Percentiles rank a stretch among this genome's conserved stretches.
Evolutionary conservation across 1,140 invertebrate genomes (phyloP).

Genomic region (Galleria mellonella): DNA sequence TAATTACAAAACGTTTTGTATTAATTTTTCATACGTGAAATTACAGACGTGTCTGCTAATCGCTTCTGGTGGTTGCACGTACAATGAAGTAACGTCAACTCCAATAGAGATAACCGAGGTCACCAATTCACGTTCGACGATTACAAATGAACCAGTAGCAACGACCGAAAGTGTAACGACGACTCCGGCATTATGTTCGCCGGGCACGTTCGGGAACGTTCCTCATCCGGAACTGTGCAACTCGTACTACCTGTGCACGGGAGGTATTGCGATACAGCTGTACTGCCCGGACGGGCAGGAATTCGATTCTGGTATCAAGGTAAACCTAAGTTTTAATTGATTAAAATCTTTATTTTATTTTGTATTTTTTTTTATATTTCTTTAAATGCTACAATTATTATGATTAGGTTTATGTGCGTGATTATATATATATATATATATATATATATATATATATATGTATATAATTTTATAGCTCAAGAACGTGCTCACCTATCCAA

Average conservation of each 20-base stretch:
- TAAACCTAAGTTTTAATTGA: too few species aligned
- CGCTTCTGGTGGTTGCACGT: slow-evolving; percentile 16
- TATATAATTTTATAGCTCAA: too few species aligned
- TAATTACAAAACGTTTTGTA: neutral
- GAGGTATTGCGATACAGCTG: slow-evolving; percentile 7
- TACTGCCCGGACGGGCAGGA: slow-evolving; percentile 23
- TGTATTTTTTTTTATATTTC: too few species aligned
- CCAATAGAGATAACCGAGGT: neutral
- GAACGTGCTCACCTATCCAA: too few species aligned
- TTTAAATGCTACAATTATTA: too few species aligned
- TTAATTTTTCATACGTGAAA: neutral
- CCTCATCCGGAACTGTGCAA: slow-evolving; percentile 3
- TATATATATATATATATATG: too few species aligned
- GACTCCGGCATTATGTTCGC: slow-evolving; percentile 9
- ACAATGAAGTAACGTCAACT: neutral
- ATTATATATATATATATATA: too few species aligned
- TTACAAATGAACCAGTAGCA: neutral
- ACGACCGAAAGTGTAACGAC: neutral
- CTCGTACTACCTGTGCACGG: slow-evolving; percentile 13
- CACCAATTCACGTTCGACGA: neutral
- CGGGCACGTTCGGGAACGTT: slow-evolving; percentile 4
- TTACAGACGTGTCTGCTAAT: slow-evolving; percentile 19
- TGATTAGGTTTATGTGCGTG: too few species aligned
- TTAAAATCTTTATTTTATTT: too few species aligned
- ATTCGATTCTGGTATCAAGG: slow-evolving; percentile 14